phyloP scores from a whole-genome alignment of 2,888 invertebrate genomes.

The Ctena decussata region DNA sequence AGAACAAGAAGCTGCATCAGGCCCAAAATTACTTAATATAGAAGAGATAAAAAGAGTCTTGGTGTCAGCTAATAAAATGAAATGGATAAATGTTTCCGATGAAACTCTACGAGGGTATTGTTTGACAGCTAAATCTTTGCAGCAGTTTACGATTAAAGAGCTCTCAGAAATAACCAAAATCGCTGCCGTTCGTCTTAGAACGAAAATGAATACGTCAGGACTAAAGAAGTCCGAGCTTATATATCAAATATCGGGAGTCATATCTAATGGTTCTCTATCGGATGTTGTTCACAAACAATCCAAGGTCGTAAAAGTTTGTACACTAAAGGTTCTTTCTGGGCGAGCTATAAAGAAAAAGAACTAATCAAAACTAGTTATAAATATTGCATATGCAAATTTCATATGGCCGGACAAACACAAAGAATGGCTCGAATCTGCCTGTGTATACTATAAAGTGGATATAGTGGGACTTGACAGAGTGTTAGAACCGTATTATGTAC shows the following conservation, averaged over 20 bases:
- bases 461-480: not conserved
- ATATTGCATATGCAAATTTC: not conserved
- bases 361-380: not conserved
- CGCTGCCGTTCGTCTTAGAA: not conserved
- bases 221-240: not conserved
- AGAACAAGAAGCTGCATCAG: not conserved
- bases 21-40: not conserved
- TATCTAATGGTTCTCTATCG: not conserved
- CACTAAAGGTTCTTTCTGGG: not conserved
- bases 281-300: not conserved
- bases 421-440: not conserved
- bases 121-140: not conserved
- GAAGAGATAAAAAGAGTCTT: not conserved
- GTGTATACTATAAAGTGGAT: not conserved
- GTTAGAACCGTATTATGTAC: constrained; percentile 29
- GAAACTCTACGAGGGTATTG: not conserved
- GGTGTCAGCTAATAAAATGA: not conserved
- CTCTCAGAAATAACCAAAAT: not conserved
- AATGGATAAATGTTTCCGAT: not conserved
- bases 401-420: not conserved
- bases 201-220: not conserved
- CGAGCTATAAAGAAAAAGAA: not conserved
- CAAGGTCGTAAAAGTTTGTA: not conserved
- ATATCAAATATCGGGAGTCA: not conserved
- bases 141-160: not conserved